Conservation (phyloP, 2,113 vertebrate species). For the Apus apus region DNA sequence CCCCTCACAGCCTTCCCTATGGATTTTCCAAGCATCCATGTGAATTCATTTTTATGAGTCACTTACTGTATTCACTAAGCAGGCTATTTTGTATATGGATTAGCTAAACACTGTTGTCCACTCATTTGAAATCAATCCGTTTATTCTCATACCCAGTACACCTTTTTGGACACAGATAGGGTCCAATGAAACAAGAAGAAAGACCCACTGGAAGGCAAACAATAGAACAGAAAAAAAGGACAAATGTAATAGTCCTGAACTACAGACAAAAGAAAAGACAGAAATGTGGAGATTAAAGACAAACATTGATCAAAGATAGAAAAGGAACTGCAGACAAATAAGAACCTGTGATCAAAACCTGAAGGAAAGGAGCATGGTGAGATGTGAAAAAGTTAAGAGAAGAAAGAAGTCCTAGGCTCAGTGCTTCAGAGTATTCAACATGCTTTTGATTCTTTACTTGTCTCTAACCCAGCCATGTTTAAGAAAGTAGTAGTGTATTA, state of each 20-base stretch:
- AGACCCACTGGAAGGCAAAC: constrained; percentile 21
- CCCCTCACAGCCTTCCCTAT: not conserved
- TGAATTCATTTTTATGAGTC: constrained; percentile 32
- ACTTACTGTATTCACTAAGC: not conserved
- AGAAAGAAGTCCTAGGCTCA: not conserved
- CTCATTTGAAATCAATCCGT: constrained; percentile 44
- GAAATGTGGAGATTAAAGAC: constrained; percentile 39
- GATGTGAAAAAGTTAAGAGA: not conserved
- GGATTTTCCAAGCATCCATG: constrained; percentile 1
- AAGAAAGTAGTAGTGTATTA: not conserved
- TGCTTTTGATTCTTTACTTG: not conserved
- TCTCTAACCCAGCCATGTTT: not conserved
- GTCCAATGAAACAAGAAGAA: constrained; percentile 4
- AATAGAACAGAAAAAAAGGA: not conserved
- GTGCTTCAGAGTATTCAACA: not conserved
- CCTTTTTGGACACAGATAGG: not conserved
- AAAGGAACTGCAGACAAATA: not conserved
- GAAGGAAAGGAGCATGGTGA: not conserved
- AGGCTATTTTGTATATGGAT: not conserved
- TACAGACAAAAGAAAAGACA: constrained; percentile 31
- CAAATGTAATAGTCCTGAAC: not conserved
- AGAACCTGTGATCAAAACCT: constrained; percentile 51
- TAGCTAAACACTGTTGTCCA: not conserved
- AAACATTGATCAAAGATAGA: constrained; percentile 42
- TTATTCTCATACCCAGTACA: constrained; percentile 23